Evolutionary conservation across 2,888 invertebrate genomes (phyloP), one percentile per base, ranked within the genome.

Genomic region (Caenorhabditis panamensis): DNA sequence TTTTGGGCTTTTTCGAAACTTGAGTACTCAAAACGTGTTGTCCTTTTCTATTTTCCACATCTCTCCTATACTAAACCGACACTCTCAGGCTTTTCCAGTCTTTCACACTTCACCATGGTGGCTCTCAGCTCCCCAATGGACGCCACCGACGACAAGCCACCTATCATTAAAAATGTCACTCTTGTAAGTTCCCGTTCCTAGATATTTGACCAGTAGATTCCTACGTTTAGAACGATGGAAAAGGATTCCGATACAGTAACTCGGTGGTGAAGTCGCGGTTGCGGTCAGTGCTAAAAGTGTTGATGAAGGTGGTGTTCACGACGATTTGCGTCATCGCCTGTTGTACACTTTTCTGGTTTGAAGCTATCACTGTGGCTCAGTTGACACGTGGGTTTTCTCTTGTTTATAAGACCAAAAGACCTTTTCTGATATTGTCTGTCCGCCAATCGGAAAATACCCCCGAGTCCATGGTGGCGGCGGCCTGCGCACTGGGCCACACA

Each of bases 381-480:
- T 51, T 16, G 20, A 73, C 31, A 16, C 58, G 72, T 72, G 28
- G 63, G 56, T 36, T 53, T 8, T n/a, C n/a, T n/a, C n/a, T n/a
- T n/a, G n/a, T n/a, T n/a, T n/a, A n/a, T n/a, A n/a, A n/a, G n/a
- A n/a, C n/a, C n/a, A n/a, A n/a, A n/a, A n/a, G n/a, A n/a, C n/a
- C n/a, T n/a, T n/a, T n/a, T n/a, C n/a, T n/a, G n/a, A n/a, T n/a
- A n/a, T n/a, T n/a, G n/a, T n/a, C n/a, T n/a, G n/a, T n/a, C n/a
- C n/a, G n/a, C n/a, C n/a, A n/a, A n/a, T n/a, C n/a, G n/a, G n/a
- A n/a, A n/a, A n/a, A n/a, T n/a, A n/a, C n/a, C n/a, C n/a, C n/a
- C n/a, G n/a, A n/a, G n/a, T n/a, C n/a, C n/a, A n/a, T n/a, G n/a
- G n/a, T n/a, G n/a, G n/a, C n/a, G n/a, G n/a, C n/a, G n/a, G n/a